Conservation (phyloP, 2,888 invertebrate species). For the Bursaphelenchus okinawaensis region DNA sequence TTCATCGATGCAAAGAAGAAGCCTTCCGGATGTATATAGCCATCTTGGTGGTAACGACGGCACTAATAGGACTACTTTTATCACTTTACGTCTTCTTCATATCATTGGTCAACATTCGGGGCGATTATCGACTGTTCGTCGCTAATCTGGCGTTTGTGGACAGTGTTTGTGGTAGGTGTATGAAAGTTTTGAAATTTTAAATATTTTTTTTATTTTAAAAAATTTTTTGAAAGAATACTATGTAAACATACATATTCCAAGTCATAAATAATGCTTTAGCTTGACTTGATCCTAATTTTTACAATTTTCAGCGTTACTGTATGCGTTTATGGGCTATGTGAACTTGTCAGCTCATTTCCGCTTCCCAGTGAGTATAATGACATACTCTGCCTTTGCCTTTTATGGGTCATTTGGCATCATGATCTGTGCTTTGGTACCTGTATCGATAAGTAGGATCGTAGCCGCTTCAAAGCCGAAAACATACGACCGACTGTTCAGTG, state of each 20-base stretch:
- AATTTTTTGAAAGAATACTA: not conserved
- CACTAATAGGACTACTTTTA: slow-evolving; percentile 15
- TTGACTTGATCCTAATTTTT: not conserved
- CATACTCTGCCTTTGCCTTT: slow-evolving; percentile 42
- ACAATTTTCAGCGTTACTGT: slow-evolving; percentile 26
- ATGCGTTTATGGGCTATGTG: slow-evolving; percentile 46
- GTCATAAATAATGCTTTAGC: not conserved
- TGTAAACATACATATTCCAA: not conserved
- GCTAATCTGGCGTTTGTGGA: slow-evolving; percentile 47
- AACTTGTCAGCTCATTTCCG: slow-evolving; percentile 35
- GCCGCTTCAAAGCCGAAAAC: slow-evolving; percentile 34
- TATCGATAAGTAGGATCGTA: slow-evolving; percentile 39
- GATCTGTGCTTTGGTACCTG: slow-evolving; percentile 46
- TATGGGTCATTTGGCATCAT: slow-evolving; percentile 50
- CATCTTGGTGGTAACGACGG: slow-evolving; percentile 17
- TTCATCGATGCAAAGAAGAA: slow-evolving; percentile 11
- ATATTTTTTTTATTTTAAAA: not conserved
- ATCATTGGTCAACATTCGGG: slow-evolving; percentile 24
- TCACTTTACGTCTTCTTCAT: slow-evolving; percentile 21
- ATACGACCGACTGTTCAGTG: slow-evolving; percentile 28
- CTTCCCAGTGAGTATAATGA: slow-evolving; percentile 26
- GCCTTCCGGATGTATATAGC: slow-evolving; percentile 21
- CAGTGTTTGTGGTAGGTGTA: slow-evolving; percentile 34
- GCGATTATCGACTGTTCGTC: slow-evolving; percentile 39
- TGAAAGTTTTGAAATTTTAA: not conserved